Evolutionary conservation across 2,113 vertebrate species (phyloP), one percentile per base, ranked within the genome.

Genomic region (Misgurnus mizolepis): DNA sequence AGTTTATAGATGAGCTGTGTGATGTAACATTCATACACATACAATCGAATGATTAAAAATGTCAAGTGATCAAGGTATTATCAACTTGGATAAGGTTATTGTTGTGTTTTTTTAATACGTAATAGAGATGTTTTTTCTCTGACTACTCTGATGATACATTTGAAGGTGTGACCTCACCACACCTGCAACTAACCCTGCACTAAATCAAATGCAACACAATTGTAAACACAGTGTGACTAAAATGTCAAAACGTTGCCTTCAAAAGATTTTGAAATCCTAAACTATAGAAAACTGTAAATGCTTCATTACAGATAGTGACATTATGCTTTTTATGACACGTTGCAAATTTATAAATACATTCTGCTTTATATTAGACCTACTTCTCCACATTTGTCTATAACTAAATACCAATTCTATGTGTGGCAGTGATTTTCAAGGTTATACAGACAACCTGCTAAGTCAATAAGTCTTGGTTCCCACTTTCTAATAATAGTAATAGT

Each of bases 91-190:
- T 18, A 18, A 58, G 5, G 7, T 17, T 8, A 58, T 58, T 58
- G 55, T 7, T 58, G 55, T n/a, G n/a, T 58, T 47, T 9, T 47
- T 17, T 39, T 53, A 53, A 68, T 22, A 53, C 67, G 14, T 47
- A 70, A 8, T 0, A 53, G 4, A 53, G 11, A 53, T 50, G 47
- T 53, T 70, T 53, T 15, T 7, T 17, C 43, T 47, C n/a, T n/a
- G 27, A 56, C 15, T 3, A 41, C 34, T 56, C 8, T 56, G 12
- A 11, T 56, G 69, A 72, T 12, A 53, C 1, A n/a, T 71, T 18
- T 72, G 3, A 72, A 72, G 50, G 69, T 18, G 15, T 72, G 50
- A 18, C 50, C 50, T 55, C 69, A 56, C 34, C 50, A 71, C 69
- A 40, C 69, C 15, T 56, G 69, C 15, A 56, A 9, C 9, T 40